Base-by-base conservation (phyloP, 2,113 vertebrate species). In the Xyrauchen texanus region DNA sequence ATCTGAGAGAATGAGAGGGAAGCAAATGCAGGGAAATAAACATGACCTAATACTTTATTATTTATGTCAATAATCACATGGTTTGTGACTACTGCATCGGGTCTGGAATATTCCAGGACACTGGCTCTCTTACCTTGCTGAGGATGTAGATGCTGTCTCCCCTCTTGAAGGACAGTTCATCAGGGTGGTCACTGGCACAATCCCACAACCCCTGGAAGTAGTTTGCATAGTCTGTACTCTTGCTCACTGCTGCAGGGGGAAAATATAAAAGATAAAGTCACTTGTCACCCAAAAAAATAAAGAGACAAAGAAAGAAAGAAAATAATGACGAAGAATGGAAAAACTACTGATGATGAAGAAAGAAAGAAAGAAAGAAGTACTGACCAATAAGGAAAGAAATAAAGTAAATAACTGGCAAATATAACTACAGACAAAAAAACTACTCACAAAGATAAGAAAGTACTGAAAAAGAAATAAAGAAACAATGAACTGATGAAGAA, bases 201-300 rank as follows among this genome's bases (percentile, higher is more conserved):
- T 99, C 96, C 97, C 97, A 99, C 86, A 97, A 84, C 51, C 95
- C 94, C 90, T 96, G 96, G 89, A 98, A 99, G 93, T 91, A 96
- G 92, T 97, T 99, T 72, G 86, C 91, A 84, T 97, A 98, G 88
- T 99, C 95, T 6, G 86, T 95, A 86, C 88, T 94, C 88, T 96
- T 93, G 67, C 91, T 92, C 78, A 90, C 95, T 94, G 88, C 61
- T 80, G 4, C 34, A 34, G 13, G 84, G 63, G 75, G 84, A 81
- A 72, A 7, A n/a, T 13, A 34, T 4, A 58, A 8, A 51, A 34
- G 8, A 49, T 8, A 34, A 34, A 34, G 21, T 34, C 21, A 34
- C 21, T 34, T 49, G 6, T 49, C 8, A 49, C 6, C 6, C 47
- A 49, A 49, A 49, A 7, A 49, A 4, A 49, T 34, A 1, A 3